Evolutionary conservation across 1,140 invertebrate species (phyloP).

Genomic region (Aphelenchoides avenae): DNA sequence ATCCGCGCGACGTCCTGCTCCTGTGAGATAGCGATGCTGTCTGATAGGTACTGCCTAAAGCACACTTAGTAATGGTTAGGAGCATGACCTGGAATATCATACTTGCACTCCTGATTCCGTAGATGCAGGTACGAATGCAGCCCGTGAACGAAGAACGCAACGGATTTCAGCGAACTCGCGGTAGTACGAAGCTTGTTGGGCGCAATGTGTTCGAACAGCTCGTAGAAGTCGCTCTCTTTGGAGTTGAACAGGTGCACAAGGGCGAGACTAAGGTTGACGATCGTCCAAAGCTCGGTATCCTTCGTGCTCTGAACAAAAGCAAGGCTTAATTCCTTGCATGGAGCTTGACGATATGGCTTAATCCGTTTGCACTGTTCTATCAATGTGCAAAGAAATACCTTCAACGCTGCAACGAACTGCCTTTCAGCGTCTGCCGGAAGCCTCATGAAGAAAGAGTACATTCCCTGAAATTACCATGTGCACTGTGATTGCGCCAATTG

Average conservation of each 20-base stretch:
- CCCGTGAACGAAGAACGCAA: conserved; percentile 28
- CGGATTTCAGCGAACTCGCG: conserved; percentile 25
- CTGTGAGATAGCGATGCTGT: conserved; percentile 28
- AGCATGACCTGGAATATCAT: neutral
- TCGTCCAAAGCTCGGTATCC: conserved; percentile 21
- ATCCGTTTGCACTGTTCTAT: conserved; percentile 13
- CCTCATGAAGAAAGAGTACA: conserved; percentile 34
- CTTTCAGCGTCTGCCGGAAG: conserved; percentile 22
- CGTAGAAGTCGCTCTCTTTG: conserved; percentile 29
- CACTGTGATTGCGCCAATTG: neutral
- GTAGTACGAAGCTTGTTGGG: conserved; percentile 14
- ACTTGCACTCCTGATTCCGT: conserved; percentile 33
- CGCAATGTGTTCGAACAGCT: conserved; percentile 28
- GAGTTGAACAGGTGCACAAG: conserved; percentile 23
- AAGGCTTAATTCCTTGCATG: too few species aligned
- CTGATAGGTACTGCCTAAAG: conserved; percentile 33
- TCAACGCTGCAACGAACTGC: conserved; percentile 25
- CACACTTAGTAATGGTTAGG: neutral
- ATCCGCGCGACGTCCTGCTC: conserved; percentile 33
- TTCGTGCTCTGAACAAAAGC: conserved; percentile 20
- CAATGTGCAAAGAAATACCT: conserved; percentile 22
- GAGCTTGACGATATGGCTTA: too few species aligned
- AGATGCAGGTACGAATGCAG: conserved; percentile 29
- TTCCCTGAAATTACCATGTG: conserved; percentile 27
- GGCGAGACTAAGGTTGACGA: conserved; percentile 25